Conservation (phyloP, 2,797 vertebrate species). For the Tragopan temminckii region DNA sequence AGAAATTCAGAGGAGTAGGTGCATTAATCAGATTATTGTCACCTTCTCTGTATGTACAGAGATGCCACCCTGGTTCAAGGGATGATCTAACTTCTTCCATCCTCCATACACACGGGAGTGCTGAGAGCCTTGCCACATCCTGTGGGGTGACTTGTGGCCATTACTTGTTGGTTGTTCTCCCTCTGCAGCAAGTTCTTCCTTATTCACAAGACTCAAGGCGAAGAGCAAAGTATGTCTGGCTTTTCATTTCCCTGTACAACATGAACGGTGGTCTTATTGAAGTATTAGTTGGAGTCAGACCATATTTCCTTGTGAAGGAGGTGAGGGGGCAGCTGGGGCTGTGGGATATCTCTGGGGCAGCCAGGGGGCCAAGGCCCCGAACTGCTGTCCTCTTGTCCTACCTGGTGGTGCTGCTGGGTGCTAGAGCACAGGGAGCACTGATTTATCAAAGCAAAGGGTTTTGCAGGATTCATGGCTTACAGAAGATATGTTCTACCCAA, state of each 20-base stretch:
- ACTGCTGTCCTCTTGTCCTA: neutral
- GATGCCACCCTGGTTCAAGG: neutral
- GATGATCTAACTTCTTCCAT: neutral
- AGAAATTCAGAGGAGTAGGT: neutral
- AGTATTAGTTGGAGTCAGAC: neutral
- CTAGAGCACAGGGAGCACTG: neutral
- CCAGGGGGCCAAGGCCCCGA: neutral
- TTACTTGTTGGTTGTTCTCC: neutral
- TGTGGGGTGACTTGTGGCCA: neutral
- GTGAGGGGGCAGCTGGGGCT: neutral
- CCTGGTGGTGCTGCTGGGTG: fast-evolving
- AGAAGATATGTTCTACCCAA: neutral
- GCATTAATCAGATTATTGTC: neutral
- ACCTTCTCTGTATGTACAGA: neutral
- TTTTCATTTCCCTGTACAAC: neutral
- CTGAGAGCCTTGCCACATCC: neutral
- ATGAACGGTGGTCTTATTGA: neutral
- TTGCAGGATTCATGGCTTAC: neutral
- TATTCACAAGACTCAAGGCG: neutral
- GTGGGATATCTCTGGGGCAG: neutral
- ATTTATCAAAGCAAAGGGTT: neutral
- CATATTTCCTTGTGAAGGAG: neutral
- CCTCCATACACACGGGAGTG: neutral
- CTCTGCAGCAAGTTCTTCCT: neutral
- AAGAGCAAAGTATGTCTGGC: neutral